These are phyloP conservation scores for Lemur catta DNA, from an alignment of 2,797 vertebrate genomes.

Conservation along the genomic window DNA sequence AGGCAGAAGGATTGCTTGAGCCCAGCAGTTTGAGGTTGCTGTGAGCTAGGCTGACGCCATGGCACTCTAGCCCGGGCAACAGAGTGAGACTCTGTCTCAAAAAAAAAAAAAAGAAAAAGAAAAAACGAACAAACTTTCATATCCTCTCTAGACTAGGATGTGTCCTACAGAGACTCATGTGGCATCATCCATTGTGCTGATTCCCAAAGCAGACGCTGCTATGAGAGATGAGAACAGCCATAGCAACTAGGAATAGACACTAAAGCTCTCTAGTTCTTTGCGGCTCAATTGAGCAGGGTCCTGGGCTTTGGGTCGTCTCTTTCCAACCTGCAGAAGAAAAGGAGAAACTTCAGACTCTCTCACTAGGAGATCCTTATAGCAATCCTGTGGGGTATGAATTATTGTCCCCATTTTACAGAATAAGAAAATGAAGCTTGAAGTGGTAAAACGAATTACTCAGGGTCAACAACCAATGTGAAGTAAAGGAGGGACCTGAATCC, in stretches of 20 bases:
- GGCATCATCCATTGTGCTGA: too few relatives aligned
- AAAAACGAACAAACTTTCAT: not conserved
- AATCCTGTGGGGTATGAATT: not conserved
- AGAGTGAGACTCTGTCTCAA: too few relatives aligned
- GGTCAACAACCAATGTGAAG: not conserved
- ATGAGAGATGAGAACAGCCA: fast-evolving
- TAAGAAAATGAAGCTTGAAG: not conserved
- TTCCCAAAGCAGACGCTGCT: not conserved
- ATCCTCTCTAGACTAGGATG: not conserved
- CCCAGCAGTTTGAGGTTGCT: too few relatives aligned
- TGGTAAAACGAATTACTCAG: not conserved
- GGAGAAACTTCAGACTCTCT: not conserved
- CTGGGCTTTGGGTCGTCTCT: not conserved
- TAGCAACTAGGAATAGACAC: not conserved
- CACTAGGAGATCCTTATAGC: not conserved
- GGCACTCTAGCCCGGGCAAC: too few relatives aligned
- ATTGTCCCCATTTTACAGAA: not conserved
- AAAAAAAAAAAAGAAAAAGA: not conserved
- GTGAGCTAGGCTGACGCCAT: too few relatives aligned
- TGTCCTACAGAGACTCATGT: not conserved
- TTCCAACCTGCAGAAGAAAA: slow-evolving; percentile 56
- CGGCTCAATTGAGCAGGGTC: slow-evolving; percentile 12
- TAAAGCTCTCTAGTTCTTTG: slow-evolving; percentile 58
- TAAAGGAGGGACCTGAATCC: not conserved
- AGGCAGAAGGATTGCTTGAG: too few relatives aligned